Evolutionary conservation across 2,888 invertebrate species (phyloP).

Genomic region (Vesta saturnalis): DNA sequence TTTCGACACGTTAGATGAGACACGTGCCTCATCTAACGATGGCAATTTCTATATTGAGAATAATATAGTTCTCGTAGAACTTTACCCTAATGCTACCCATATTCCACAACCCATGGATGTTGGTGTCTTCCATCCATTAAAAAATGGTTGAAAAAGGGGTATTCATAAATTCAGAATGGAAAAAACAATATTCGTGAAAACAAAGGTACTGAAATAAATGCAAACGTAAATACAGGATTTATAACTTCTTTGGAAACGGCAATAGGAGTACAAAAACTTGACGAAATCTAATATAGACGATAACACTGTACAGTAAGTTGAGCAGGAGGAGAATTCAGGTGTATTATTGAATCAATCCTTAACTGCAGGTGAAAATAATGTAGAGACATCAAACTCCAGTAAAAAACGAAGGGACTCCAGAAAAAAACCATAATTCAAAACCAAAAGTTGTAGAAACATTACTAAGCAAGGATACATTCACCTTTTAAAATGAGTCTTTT

Average conservation of each 20-base stretch:
- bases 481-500: neutral
- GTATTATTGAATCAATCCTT: neutral
- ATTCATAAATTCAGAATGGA: no score
- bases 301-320: neutral
- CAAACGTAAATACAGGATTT: no score
- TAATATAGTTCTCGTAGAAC: no score
- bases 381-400: neutral
- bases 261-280: no score
- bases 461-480: neutral
- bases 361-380: neutral
- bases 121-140: no score
- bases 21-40: constrained; percentile 54
- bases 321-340: neutral
- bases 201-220: no score
- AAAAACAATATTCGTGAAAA: no score
- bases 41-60: no score
- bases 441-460: neutral
- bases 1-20: constrained; percentile 57
- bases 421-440: neutral
- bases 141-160: no score
- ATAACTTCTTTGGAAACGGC: no score
- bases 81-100: no score
- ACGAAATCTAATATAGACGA: neutral
- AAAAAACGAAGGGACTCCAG: neutral
- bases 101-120: no score